Conservation (phyloP, 2,888 invertebrate genomes). For the Nephrotoma guestfalica region DNA sequence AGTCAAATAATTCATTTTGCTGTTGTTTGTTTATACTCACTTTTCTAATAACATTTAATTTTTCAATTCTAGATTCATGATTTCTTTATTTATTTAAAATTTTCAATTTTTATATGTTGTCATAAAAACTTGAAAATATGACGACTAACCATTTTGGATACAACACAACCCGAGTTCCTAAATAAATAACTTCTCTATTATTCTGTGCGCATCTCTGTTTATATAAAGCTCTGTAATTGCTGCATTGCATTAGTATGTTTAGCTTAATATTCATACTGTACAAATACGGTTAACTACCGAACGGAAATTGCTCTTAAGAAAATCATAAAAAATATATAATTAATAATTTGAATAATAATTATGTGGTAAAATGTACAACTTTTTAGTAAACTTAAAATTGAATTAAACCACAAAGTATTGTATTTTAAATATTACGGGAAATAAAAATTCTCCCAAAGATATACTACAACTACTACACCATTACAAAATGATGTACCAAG, state of each 20-base stretch:
- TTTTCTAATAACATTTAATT: background rate
- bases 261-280: background rate
- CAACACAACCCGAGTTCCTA: background rate
- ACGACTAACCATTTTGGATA: too few relatives aligned
- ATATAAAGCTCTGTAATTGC: background rate
- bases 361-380: background rate
- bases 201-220: background rate
- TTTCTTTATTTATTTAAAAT: background rate
- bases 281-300: background rate
- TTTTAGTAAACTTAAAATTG: background rate
- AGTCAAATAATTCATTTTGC: background rate
- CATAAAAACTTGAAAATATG: background rate
- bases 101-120: background rate
- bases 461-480: background rate
- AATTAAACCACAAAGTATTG: background rate
- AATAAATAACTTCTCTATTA: background rate
- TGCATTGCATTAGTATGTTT: background rate
- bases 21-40: background rate
- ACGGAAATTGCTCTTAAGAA: background rate
- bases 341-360: background rate
- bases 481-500: background rate
- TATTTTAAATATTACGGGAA: background rate
- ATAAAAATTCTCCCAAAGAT: background rate
- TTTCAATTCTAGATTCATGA: background rate
- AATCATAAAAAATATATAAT: too few relatives aligned